Base-by-base conservation (phyloP, 92 coral and sea anemone genomes). In the Porites cylindrica region DNA sequence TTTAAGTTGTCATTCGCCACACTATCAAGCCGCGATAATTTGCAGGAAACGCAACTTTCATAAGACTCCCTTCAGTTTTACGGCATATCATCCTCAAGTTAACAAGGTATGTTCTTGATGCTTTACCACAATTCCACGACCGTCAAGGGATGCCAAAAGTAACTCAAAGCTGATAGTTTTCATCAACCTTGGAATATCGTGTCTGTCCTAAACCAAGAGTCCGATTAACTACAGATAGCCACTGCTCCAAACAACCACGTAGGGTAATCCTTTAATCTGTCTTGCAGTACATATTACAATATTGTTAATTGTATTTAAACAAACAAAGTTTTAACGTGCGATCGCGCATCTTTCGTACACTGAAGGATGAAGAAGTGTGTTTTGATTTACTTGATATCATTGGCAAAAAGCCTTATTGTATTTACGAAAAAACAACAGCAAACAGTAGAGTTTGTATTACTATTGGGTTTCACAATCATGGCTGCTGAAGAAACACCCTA, bases 181-280 rank as follows among this genome's bases (percentile, higher is more conserved):
- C 47, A 38, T 62, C 8, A 38, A 56, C 74, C 17, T 10, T 20
- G 18, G 63, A 62, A 9, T 63, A 18, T 63, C 72, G 83, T 32
- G 70, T 9, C 16, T 43, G 4, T 59, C 38, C 52, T 47, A 29
- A 47, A 32, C 13, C 13, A 18, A 66, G 70, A 10, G 66, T 14
- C 51, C 51, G 17, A 50, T n/a, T 12, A 12, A 10, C 38, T 29
- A 7, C 11, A 38, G 47, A 38, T 38, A 38, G 47, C 6, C 47
- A 38, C 47, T 38, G 24, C 51, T 17, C 85, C 59, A 51, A 47
- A 1, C 64, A n/a, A 17, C 17, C 81, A 47, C 80, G 12, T 63
- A 20, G 11, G 14, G 19, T 62, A 83, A 83, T 83, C 80, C 77
- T 13, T 75, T 73, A 83, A 83, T 83, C 87, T 63, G 73, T 29